phyloP scores from a whole-genome alignment of 1,140 invertebrate species.

The Oryctes rhinoceros region DNA sequence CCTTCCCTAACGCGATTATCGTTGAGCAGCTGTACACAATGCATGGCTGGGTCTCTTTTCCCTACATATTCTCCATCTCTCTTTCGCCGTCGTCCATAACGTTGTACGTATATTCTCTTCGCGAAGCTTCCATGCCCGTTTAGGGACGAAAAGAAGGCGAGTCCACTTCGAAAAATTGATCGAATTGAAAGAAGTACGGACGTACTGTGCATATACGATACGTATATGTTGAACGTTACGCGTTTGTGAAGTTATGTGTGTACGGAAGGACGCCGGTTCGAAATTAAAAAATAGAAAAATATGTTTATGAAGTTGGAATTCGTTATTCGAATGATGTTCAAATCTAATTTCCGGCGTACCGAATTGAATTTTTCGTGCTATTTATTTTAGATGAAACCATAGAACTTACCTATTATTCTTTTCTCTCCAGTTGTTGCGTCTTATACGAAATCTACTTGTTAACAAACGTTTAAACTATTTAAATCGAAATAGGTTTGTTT shows the following conservation, averaged over 20 bases:
- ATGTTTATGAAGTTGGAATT: too few species aligned
- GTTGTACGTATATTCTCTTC: neutral
- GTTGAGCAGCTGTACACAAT: constrained; percentile 35
- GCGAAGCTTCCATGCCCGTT: constrained; percentile 13
- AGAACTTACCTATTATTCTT: too few species aligned
- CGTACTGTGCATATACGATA: neutral
- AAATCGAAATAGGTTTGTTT: too few species aligned
- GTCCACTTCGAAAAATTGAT: constrained; percentile 10
- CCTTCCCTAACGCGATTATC: constrained; percentile 35
- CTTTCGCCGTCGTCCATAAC: neutral
- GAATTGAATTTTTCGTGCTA: neutral
- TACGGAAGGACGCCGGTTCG: too few species aligned
- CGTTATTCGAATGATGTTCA: too few species aligned
- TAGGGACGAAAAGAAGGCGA: neutral
- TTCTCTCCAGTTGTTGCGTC: too few species aligned
- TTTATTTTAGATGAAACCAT: neutral
- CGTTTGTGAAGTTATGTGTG: too few species aligned
- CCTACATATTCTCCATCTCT: neutral
- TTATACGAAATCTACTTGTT: too few species aligned
- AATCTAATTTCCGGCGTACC: neutral
- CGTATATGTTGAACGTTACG: neutral
- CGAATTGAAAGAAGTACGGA: neutral
- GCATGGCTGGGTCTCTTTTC: neutral
- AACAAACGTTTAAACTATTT: too few species aligned
- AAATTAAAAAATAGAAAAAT: too few species aligned